Conservation (phyloP, 2,113 vertebrate genomes). For the Oreochromis spilurus region DNA sequence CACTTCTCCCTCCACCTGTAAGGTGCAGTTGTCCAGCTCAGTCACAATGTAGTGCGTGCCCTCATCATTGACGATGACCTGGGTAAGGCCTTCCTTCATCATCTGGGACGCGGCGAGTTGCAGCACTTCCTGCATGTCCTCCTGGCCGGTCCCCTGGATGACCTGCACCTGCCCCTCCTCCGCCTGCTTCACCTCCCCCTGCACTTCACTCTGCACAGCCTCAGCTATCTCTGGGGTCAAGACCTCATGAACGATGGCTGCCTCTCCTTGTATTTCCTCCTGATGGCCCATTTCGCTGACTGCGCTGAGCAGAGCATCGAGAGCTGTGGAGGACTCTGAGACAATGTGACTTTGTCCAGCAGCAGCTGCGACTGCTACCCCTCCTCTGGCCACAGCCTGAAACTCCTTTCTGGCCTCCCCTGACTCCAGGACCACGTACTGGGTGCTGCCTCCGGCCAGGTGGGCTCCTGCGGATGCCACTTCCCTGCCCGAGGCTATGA, state of each 20-base stretch:
- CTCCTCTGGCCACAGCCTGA: conserved; percentile 60
- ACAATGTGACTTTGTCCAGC: conserved; percentile 47
- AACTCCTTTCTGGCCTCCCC: conserved; percentile 59
- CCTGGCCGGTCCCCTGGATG: conserved; percentile 70
- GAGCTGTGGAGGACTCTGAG: conserved; percentile 79
- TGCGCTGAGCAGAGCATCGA: conserved; percentile 90
- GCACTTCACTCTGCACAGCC: not conserved
- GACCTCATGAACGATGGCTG: conserved; percentile 36
- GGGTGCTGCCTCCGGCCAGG: conserved; percentile 76
- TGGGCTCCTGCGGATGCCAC: conserved; percentile 62
- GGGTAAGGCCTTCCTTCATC: conserved; percentile 89
- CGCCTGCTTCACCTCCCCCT: conserved; percentile 45
- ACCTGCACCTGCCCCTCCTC: conserved; percentile 66
- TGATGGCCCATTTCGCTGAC: conserved; percentile 85
- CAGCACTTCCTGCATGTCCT: conserved; percentile 87
- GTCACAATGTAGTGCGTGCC: conserved; percentile 97
- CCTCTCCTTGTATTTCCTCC: conserved; percentile 54
- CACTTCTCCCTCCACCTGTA: conserved; percentile 76
- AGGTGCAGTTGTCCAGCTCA: conserved; percentile 80
- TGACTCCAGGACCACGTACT: conserved; percentile 86
- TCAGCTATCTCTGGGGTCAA: conserved; percentile 32
- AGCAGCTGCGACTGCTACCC: not conserved
- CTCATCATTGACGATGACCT: conserved; percentile 91
- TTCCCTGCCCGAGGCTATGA: conserved; percentile 79
- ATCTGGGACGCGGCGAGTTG: conserved; percentile 89